A percentile compares a stretch with the other conserved stretches of the same genome.
Evolutionary conservation across 1,140 invertebrate genomes (phyloP).

Genomic region (Drosophila rufa): DNA sequence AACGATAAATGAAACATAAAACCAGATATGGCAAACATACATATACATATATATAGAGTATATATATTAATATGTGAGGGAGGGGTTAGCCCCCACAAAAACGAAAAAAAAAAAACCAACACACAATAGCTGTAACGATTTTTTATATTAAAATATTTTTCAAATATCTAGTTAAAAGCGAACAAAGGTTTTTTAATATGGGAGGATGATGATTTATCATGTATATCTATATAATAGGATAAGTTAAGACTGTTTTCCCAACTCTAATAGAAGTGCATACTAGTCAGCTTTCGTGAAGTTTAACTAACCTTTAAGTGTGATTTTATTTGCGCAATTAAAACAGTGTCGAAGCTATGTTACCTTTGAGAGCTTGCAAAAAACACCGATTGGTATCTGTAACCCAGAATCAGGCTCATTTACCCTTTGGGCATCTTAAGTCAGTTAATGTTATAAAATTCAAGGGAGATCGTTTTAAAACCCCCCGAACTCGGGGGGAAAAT

Average conservation of each 20-base stretch:
- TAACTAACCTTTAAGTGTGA: neutral
- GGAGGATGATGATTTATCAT: neutral
- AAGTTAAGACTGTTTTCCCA: neutral
- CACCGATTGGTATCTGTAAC: too few relatives aligned
- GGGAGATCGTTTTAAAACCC: too few relatives aligned
- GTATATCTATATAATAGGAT: neutral
- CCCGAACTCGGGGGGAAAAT: too few relatives aligned
- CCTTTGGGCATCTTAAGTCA: neutral
- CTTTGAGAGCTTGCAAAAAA: too few relatives aligned
- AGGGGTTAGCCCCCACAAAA: slow-evolving; percentile 52
- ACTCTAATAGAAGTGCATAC: neutral
- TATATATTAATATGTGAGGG: slow-evolving; percentile 43
- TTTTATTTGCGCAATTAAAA: neutral
- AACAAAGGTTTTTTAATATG: slow-evolving; percentile 10
- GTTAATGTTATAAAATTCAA: too few relatives aligned
- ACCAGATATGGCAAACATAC: slow-evolving; percentile 22
- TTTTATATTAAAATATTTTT: slow-evolving; percentile 83
- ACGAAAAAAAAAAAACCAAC: slow-evolving; percentile 49
- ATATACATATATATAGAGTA: slow-evolving; percentile 18
- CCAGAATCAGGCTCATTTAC: neutral
- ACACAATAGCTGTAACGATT: slow-evolving; percentile 71
- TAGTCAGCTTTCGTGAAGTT: neutral
- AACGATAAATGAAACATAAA: slow-evolving; percentile 30
- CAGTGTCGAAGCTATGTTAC: too few relatives aligned
- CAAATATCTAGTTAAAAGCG: slow-evolving; percentile 74